These are phyloP conservation scores for Artemia sinica DNA, from an alignment of 2,888 invertebrate genomes.

Conservation along the genomic window DNA sequence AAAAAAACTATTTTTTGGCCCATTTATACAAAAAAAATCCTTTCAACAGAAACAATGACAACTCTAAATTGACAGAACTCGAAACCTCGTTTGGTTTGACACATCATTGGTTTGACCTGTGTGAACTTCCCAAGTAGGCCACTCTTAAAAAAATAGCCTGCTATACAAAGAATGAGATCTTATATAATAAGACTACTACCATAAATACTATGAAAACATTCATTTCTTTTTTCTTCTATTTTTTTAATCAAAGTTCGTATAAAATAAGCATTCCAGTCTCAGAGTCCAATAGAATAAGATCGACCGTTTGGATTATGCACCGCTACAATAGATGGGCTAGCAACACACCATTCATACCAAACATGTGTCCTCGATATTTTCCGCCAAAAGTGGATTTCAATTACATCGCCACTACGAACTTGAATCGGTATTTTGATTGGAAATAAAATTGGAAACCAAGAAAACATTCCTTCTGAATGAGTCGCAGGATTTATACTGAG, in stretches of 20 bases:
- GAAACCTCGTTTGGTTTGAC: no score
- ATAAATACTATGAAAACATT: no score
- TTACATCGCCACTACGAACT: constrained; percentile 40
- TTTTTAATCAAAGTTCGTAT: background rate
- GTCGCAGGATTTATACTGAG: constrained; percentile 78
- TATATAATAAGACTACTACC: no score
- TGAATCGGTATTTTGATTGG: constrained; percentile 44
- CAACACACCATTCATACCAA: constrained; percentile 88
- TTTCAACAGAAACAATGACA: no score
- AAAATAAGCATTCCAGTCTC: constrained; percentile 23
- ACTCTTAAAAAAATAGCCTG: no score
- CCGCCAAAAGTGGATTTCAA: constrained; percentile 74
- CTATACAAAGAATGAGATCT: no score
- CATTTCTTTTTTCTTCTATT: no score
- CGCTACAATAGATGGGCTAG: constrained; percentile 40
- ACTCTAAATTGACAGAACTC: no score
- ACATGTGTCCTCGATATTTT: constrained; percentile 58
- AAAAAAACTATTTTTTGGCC: no score
- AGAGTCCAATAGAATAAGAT: constrained; percentile 49
- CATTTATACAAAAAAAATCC: no score
- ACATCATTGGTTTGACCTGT: no score
- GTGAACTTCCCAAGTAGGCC: no score
- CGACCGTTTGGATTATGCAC: constrained; percentile 57
- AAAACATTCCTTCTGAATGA: constrained; percentile 79
- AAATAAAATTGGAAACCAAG: constrained; percentile 94